phyloP scores from a whole-genome alignment of 2,888 invertebrate genomes.

The Cantharis rustica region DNA sequence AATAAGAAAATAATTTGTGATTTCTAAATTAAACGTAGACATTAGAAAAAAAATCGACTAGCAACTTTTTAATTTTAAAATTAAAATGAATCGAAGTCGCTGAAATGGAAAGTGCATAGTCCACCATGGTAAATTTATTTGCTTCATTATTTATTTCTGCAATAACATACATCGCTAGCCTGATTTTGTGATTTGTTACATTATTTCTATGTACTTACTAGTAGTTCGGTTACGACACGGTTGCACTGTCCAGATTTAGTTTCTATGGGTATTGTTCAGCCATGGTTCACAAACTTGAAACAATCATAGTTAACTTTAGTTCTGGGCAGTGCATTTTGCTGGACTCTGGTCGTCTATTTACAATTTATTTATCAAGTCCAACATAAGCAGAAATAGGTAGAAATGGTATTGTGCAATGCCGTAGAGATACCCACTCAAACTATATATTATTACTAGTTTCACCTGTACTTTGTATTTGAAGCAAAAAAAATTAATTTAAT shows the following conservation, averaged over 20 bases:
- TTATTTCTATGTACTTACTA: not conserved
- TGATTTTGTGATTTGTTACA: slow-evolving; percentile 3
- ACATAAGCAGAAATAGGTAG: slow-evolving; percentile 38
- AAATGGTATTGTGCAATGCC: not conserved
- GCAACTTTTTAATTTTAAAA: not conserved
- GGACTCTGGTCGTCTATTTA: slow-evolving; percentile 43
- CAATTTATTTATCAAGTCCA: slow-evolving; percentile 44
- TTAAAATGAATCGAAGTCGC: not conserved
- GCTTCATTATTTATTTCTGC: not conserved
- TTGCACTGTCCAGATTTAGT: slow-evolving; percentile 42
- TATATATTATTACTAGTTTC: not conserved
- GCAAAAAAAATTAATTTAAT: not conserved
- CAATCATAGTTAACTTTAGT: slow-evolving; percentile 48
- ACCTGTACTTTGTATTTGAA: not conserved
- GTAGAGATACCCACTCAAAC: not conserved
- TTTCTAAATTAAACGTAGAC: not conserved
- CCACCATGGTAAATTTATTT: not conserved
- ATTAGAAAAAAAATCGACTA: not conserved
- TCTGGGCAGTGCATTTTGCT: slow-evolving; percentile 47
- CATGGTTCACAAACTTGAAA: slow-evolving; percentile 50
- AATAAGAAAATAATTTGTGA: not conserved
- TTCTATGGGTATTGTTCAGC: slow-evolving; percentile 48
- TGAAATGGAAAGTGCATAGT: not conserved
- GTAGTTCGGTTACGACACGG: slow-evolving; percentile 19
- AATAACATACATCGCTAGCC: not conserved